Conservation (phyloP, 2,888 invertebrate species). For the Drosophila subquinaria region DNA sequence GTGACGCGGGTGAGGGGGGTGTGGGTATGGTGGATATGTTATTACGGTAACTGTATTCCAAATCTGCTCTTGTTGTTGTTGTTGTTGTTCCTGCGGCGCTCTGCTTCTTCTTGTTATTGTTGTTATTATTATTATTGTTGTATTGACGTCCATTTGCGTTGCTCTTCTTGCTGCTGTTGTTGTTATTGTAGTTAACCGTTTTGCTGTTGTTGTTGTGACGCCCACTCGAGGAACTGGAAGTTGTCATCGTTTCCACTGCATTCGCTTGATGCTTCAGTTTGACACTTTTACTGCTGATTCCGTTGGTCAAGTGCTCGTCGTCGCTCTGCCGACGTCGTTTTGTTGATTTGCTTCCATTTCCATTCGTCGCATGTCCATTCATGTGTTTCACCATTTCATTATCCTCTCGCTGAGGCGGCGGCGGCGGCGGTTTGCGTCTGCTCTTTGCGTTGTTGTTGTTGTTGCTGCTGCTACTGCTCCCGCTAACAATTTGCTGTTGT, state of each 20-base stretch:
- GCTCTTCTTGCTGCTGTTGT: constrained; percentile 55
- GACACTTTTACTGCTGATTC: constrained; percentile 55
- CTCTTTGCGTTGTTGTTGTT: constrained; percentile 33
- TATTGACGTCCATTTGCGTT: constrained; percentile 44
- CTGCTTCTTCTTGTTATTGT: constrained; percentile 56
- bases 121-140: constrained; percentile 47
- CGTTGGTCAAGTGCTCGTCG: constrained; percentile 48
- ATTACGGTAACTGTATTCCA: constrained; percentile 58
- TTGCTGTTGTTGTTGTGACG: constrained; percentile 56
- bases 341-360: constrained; percentile 37
- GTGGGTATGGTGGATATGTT: constrained; percentile 58
- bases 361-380: constrained; percentile 61
- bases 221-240: constrained; percentile 24
- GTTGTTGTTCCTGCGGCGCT: constrained; percentile 18
- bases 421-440: constrained; percentile 41
- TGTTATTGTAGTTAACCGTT: constrained; percentile 47
- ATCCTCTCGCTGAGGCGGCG: constrained; percentile 23
- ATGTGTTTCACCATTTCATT: constrained; percentile 37
- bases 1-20: constrained; percentile 69
- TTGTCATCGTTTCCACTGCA: constrained; percentile 25
- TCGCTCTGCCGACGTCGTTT: constrained; percentile 36
- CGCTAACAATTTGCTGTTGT: constrained; percentile 41
- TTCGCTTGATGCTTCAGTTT: constrained; percentile 54
- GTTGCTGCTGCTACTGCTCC: constrained; percentile 10
- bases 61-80: constrained; percentile 13